These are phyloP conservation scores for Cyphomyrmex costatus DNA, from an alignment of 1,140 invertebrate species.

Conservation along the genomic window DNA sequence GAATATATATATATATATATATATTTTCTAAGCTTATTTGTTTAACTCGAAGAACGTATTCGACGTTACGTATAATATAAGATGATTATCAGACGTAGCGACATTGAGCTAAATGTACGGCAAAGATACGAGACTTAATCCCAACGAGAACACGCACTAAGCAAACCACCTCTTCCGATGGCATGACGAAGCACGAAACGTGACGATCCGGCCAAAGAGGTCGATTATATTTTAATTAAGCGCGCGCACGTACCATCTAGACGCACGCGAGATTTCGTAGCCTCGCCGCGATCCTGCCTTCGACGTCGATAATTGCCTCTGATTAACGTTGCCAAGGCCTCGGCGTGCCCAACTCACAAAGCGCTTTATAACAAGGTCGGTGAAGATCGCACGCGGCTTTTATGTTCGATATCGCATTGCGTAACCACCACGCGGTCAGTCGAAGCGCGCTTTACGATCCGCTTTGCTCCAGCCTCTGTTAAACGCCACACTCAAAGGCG, in stretches of 20 bases:
- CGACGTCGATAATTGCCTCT: conserved; percentile 49
- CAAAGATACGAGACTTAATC: conserved; percentile 17
- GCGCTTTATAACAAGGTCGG: conserved; percentile 39
- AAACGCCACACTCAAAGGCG: conserved; percentile 10
- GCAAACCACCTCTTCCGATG: neutral
- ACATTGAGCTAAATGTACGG: conserved; percentile 1
- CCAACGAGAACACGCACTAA: conserved; percentile 14
- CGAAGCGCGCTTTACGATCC: conserved; percentile 39
- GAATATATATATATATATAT: too few relatives aligned
- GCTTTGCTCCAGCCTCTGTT: conserved; percentile 17
- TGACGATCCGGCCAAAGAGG: conserved; percentile 17
- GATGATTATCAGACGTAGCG: conserved; percentile 21
- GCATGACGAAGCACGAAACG: conserved; percentile 48
- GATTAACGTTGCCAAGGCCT: conserved; percentile 46
- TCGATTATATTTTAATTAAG: conserved; percentile 56
- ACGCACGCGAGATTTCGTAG: conserved; percentile 34
- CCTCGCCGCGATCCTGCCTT: neutral
- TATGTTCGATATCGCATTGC: conserved; percentile 44
- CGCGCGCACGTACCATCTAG: conserved; percentile 40
- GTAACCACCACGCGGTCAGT: conserved; percentile 11
- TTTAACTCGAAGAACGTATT: neutral
- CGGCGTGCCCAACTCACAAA: conserved; percentile 33
- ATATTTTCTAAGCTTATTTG: neutral
- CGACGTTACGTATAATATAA: neutral
- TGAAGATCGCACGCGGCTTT: conserved; percentile 53